A percentile compares a stretch with the other conserved stretches of the same genome.
Evolutionary conservation across 2,113 vertebrate species (phyloP).

Genomic region (Turnix velox): DNA sequence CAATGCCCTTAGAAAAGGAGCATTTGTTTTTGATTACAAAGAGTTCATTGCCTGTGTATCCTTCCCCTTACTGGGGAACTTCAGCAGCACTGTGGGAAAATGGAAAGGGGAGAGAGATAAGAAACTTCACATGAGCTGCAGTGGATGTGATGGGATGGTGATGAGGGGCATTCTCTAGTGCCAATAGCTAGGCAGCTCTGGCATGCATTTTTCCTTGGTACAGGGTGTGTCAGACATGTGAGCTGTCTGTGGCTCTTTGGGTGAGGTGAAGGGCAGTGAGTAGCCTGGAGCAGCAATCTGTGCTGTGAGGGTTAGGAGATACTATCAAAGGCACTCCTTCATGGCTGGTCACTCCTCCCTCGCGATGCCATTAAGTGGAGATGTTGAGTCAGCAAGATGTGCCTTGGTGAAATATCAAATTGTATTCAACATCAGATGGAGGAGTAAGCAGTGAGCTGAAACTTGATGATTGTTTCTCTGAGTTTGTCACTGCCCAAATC

Average conservation of each 20-base stretch:
- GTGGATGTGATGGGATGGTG: background rate
- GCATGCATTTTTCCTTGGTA: background rate
- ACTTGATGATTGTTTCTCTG: background rate
- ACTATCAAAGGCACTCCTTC: background rate
- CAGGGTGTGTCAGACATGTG: too few species aligned
- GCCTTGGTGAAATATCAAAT: background rate
- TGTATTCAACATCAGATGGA: background rate
- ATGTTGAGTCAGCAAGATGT: background rate
- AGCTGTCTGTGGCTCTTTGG: background rate
- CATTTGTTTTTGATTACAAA: background rate
- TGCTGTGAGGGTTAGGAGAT: background rate
- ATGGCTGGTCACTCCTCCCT: background rate
- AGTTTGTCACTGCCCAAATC: background rate
- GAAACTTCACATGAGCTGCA: background rate
- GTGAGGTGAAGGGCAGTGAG: background rate
- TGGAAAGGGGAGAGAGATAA: background rate
- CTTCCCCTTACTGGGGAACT: background rate
- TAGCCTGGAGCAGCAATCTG: background rate
- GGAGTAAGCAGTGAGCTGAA: background rate
- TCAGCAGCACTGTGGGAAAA: background rate
- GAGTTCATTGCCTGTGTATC: background rate
- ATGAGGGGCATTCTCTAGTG: background rate
- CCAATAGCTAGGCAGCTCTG: background rate
- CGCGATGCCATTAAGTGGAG: background rate
- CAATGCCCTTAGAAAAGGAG: background rate